phyloP scores from a whole-genome alignment of 2,888 invertebrate species.

The Eilema griseolum region DNA sequence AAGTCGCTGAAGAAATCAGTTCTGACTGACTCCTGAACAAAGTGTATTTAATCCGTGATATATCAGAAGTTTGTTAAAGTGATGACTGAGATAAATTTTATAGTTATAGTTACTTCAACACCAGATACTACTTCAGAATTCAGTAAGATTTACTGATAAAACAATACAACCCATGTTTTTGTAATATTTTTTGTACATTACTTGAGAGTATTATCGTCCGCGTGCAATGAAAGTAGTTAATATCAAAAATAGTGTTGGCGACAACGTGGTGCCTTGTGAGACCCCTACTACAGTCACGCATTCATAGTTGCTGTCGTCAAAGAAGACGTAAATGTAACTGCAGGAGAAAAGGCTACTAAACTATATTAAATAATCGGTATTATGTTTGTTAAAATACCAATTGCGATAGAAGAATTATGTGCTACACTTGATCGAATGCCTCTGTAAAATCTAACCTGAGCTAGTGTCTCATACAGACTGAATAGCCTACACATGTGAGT shows the following conservation, averaged over 20 bases:
- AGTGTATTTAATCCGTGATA: neutral
- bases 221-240: too few species aligned
- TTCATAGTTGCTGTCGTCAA: neutral
- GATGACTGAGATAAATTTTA: neutral
- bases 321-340: neutral
- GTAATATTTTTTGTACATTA: neutral
- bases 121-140: neutral
- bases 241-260: neutral
- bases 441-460: neutral
- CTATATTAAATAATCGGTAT: neutral
- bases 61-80: neutral
- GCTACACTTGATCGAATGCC: neutral
- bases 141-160: neutral
- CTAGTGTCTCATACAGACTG: neutral
- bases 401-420: neutral
- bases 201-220: neutral
- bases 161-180: neutral
- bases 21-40: conserved; percentile 63
- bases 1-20: conserved; percentile 85
- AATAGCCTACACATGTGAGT: neutral
- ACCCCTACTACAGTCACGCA: neutral
- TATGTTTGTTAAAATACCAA: neutral
- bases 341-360: neutral
- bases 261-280: neutral
- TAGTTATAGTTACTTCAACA: neutral